Conservation (phyloP, 2,113 vertebrate species). For the Phaethon lepturus region DNA sequence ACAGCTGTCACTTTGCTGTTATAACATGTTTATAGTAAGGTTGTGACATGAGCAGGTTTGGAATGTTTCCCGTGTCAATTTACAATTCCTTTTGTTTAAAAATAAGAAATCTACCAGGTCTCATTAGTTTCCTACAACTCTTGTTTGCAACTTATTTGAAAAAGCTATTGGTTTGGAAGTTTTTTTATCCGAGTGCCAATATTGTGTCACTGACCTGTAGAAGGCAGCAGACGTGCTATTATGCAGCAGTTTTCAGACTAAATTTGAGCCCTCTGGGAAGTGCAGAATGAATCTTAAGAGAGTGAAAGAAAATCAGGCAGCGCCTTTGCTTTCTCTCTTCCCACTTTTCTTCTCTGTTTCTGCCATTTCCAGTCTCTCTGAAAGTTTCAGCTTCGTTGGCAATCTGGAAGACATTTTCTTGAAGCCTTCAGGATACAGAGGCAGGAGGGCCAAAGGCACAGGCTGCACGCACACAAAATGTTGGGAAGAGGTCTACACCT, state of each 20-base stretch:
- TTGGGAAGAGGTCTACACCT: background rate
- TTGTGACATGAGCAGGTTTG: background rate
- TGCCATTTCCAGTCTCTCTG: background rate
- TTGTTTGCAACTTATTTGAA: background rate
- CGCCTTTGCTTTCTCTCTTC: background rate
- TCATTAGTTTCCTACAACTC: background rate
- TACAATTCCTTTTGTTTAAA: background rate
- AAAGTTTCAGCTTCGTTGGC: background rate
- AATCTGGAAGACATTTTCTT: background rate
- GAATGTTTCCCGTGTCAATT: background rate
- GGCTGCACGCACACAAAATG: accelerated
- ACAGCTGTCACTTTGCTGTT: background rate
- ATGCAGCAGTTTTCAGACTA: background rate
- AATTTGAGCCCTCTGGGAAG: background rate
- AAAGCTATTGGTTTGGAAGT: background rate
- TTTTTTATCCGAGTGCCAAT: background rate
- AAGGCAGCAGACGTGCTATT: background rate
- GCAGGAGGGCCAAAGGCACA: background rate
- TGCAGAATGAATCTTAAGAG: background rate
- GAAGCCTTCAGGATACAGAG: accelerated
- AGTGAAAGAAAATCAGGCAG: background rate
- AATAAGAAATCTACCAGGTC: background rate
- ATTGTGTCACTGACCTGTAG: background rate
- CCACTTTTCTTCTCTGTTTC: background rate
- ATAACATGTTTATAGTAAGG: background rate